These are phyloP conservation scores for Crossaster papposus DNA, from an alignment of 53 echinoderm and acorn worm genomes.

Conservation along the genomic window DNA sequence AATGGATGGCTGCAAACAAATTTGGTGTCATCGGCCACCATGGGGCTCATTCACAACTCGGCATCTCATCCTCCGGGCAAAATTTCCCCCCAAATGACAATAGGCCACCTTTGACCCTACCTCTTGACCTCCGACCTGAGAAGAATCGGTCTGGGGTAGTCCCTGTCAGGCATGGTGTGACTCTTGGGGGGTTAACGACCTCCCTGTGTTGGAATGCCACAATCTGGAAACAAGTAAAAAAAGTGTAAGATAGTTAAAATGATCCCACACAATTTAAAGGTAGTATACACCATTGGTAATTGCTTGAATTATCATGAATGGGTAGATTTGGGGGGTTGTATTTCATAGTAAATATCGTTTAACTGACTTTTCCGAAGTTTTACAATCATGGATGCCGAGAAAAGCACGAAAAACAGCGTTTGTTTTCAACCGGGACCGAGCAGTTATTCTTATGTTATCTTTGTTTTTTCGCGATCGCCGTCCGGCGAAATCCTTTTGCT, in stretches of 20 bases:
- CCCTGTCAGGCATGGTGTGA: background rate
- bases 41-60: conserved; percentile 38
- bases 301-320: no score
- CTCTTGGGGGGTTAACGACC: conserved; percentile 18
- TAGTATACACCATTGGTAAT: no score
- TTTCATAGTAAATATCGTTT: no score
- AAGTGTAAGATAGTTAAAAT: background rate
- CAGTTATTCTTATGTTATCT: no score
- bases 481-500: no score
- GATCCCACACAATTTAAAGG: background rate
- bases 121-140: conserved; percentile 27
- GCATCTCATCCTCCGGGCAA: conserved; percentile 30
- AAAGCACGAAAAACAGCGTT: no score
- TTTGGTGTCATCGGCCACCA: conserved; percentile 42
- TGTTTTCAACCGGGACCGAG: no score
- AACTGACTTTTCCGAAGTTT: no score
- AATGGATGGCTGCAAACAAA: conserved; percentile 49
- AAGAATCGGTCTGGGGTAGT: conserved; percentile 36
- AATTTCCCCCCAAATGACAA: conserved; percentile 38
- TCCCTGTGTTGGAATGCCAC: background rate
- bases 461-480: no score
- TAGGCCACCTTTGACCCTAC: conserved; percentile 29
- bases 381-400: no score
- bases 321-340: no score
- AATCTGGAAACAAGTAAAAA: background rate